Base-by-base conservation (phyloP, 1,140 invertebrate species). In the Coptotermes formosanus region DNA sequence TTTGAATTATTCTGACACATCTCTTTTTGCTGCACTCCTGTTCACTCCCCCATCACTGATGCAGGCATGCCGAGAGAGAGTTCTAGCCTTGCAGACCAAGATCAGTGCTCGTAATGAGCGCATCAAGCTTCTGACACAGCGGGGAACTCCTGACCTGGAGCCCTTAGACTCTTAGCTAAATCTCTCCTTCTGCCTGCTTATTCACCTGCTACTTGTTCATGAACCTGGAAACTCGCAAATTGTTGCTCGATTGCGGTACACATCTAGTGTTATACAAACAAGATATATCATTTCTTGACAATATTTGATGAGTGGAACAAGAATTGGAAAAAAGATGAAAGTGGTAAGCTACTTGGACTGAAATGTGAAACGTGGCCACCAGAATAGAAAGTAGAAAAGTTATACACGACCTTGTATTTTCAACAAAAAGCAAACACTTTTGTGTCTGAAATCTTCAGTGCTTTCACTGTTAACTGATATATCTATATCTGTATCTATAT, bases 51-150 rank as follows among this genome's bases (percentile, higher is more conserved):
- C 86, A 84, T 59, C 85, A 85, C 87, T 84, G 84, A 87, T 91
- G 88, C 93, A 97, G 96, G 94, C 94, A 89, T 96, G 93, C 93
- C 95, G 95, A 90, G 96, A 98, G 91, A 94, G 93, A 92, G 95
- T 97, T 88, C 96, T 96, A 91, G 94, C 94, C 88, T 93, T 97
- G 89, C 96, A 97, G 91, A 96, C 94, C 93, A 97, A 97, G 93
- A 96, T 98, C 89, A 94, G 95, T 89, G 95, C 96, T 91, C 95
- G 96, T 88, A 95, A 95, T 90, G 96, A 98, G 92, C 95, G 96
- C 89, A 96, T 97, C 88, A 97, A 97, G 92, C 92, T 97, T 86
- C 92, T 98, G 89, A 93, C 96, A 90, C 95, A 97, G 91, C 95
- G 96, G 89, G 97, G 96, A 90, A 94, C 93, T 88, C 96, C 96